Evolutionary conservation across 2,113 vertebrate species (phyloP), one percentile per base, ranked within the genome.

Genomic region (Hemiprocne comata): DNA sequence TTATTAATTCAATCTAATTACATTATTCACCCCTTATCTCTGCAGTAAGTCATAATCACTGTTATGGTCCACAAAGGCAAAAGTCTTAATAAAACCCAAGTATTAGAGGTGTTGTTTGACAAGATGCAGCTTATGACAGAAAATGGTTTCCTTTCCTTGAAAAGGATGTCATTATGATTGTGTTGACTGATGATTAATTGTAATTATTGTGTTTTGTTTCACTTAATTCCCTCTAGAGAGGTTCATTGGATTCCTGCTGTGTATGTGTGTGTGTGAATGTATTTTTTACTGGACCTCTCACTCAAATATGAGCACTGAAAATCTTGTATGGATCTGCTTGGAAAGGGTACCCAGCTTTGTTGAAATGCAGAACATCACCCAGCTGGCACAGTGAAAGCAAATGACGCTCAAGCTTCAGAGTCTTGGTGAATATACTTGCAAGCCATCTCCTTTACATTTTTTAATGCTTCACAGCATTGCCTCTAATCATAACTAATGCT

Each of bases 401-500:
- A 96, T 54, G 51, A 93, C 85, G 75, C 42, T 74, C 71, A 67
- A 62, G 93, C 85, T 96, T 93, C 83, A 29, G 71, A 91, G 54
- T 44, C 78, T 94, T 93, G 93, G 75, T 21, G 16, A 93, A 66
- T 69, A 51, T 48, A 57, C 77, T 85, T 85, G 72, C 87, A 94
- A 97, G 92, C 86, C n/a, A 94, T 92, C 92, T 96, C 66, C 92
- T 95, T 95, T 88, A 87, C 61, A 82, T 94, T 96, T 96, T 96
- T 83, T 79, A 97, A 96, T 94, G 96, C 90, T 97, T 96, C 96
- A 90, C 62, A 96, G 91, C 69, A 70, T 87, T 94, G 76, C 85
- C 55, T 94, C 77, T 93, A 90, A 97, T 97, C 61, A 92, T 96
- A 97, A 97, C 96, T 93, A 95, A 97, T 1, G 13, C 95, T 95